Conservation (phyloP, 2,113 vertebrate genomes). For the Cettia cetti region DNA sequence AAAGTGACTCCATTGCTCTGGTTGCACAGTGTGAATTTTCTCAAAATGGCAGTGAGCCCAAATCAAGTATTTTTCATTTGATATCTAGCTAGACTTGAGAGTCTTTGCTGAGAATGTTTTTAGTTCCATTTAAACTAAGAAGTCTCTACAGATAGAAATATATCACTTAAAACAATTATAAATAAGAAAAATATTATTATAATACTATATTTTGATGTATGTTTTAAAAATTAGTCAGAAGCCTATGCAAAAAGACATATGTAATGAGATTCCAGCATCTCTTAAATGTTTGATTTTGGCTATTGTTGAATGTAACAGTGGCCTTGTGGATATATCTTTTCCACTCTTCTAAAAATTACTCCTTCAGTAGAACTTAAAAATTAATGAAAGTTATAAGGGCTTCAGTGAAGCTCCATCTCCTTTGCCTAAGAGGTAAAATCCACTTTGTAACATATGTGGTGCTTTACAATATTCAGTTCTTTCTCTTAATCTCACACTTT, state of each 20-base stretch:
- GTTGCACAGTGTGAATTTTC: neutral
- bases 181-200: neutral
- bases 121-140: neutral
- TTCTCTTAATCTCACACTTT: neutral
- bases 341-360: neutral
- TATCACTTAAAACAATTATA: neutral
- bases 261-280: neutral
- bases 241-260: neutral
- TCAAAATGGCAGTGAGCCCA: neutral
- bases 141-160: neutral
- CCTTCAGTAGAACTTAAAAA: neutral
- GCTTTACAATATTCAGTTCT: neutral
- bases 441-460: neutral
- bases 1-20: neutral
- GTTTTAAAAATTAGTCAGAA: neutral
- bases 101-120: neutral
- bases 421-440: neutral
- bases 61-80: neutral
- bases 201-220: neutral
- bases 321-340: neutral
- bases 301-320: neutral
- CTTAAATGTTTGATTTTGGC: neutral
- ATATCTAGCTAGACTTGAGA: neutral
- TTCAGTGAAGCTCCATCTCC: neutral
- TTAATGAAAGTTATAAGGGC: neutral